A percentile compares a stretch with the other conserved stretches of the same genome.
These are phyloP conservation scores for Coregonus clupeaformis DNA, from an alignment of 2,113 vertebrate genomes.

Conservation along the genomic window DNA sequence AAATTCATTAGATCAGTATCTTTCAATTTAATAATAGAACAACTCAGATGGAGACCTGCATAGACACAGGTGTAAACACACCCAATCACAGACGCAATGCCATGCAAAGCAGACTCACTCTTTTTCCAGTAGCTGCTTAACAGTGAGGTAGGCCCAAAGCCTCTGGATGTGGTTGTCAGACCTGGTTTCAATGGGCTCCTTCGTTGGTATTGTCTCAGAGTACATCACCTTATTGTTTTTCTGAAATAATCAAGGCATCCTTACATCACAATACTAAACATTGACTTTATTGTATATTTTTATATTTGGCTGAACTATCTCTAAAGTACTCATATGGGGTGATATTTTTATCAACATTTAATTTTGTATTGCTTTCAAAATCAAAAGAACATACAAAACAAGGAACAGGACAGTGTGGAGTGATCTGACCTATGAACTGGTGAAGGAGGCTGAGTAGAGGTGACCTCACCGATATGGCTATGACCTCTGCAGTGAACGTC, in stretches of 20 bases:
- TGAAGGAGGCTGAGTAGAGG: background rate
- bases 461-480: constrained; percentile 74
- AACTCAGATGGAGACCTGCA: too few species aligned
- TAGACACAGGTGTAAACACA: background rate
- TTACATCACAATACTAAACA: constrained; percentile 1
- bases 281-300: too few species aligned
- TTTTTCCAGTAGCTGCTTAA: constrained; percentile 89
- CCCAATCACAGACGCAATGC: background rate
- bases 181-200: constrained; percentile 54
- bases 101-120: constrained; percentile 71
- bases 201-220: constrained; percentile 39
- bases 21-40: too few species aligned
- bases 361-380: too few species aligned
- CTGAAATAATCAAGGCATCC: constrained; percentile 56
- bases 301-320: too few species aligned
- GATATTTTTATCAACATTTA: background rate
- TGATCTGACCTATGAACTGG: background rate
- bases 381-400: background rate
- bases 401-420: background rate
- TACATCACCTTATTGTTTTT: constrained; percentile 66
- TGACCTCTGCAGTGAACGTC: constrained; percentile 66
- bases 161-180: constrained; percentile 82
- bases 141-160: constrained; percentile 94
- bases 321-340: too few species aligned
- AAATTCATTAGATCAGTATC: too few species aligned